Conservation (phyloP, 2,888 invertebrate species). For the Phlogophora meticulosa region DNA sequence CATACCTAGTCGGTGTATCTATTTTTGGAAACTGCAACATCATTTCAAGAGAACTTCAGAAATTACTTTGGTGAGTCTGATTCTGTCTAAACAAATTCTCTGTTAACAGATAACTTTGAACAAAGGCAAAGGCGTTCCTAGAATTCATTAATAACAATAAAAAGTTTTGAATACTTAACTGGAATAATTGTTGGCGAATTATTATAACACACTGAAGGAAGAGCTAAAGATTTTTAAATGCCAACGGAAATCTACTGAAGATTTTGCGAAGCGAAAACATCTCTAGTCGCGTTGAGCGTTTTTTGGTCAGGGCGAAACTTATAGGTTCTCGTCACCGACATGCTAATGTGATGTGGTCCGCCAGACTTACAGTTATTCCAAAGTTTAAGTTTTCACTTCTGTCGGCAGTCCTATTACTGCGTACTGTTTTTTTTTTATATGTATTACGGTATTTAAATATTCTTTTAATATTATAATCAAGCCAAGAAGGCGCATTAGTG, state of each 20-base stretch:
- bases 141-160: slow-evolving; percentile 45
- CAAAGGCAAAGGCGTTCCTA: slow-evolving; percentile 29
- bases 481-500: no score
- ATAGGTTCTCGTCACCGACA: no score
- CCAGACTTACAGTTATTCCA: no score
- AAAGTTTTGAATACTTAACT: slow-evolving; percentile 46
- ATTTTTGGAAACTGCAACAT: not conserved
- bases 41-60: not conserved
- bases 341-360: no score
- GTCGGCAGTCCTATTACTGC: no score
- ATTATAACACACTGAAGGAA: slow-evolving; percentile 48
- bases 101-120: slow-evolving; percentile 14
- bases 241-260: slow-evolving; percentile 67
- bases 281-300: no score
- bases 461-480: no score
- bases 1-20: not conserved
- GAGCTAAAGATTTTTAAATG: slow-evolving; percentile 63
- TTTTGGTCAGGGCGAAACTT: no score
- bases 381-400: no score
- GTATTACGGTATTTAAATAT: no score
- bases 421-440: no score
- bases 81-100: slow-evolving; percentile 7
- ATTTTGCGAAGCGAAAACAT: no score
- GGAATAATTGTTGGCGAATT: slow-evolving; percentile 43
- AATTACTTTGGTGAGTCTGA: not conserved